A percentile compares a stretch with the other conserved stretches of the same genome.
Conservation (phyloP, 2,888 invertebrate genomes). For the Heliconius aoede region DNA sequence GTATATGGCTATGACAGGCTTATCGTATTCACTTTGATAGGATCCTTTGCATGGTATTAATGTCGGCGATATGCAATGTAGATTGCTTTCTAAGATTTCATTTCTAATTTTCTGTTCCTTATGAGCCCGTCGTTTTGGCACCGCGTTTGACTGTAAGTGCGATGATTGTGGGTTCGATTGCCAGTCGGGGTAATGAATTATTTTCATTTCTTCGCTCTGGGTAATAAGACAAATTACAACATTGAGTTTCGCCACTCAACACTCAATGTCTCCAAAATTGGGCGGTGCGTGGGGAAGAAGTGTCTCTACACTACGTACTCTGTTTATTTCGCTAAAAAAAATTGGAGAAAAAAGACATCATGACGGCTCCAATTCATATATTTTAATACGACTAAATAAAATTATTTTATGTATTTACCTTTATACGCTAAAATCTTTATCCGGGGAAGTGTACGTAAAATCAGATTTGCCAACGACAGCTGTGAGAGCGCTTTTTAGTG, state of each 20-base stretch:
- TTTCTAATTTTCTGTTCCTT: too few species aligned
- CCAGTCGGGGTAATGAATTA: background rate
- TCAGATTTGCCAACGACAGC: slow-evolving; percentile 23
- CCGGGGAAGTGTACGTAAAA: slow-evolving; percentile 3
- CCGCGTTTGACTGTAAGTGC: background rate
- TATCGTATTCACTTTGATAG: slow-evolving; percentile 32
- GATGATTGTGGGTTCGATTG: background rate
- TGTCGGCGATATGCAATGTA: slow-evolving; percentile 2
- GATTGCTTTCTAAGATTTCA: background rate
- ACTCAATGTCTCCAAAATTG: background rate
- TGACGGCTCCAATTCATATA: background rate
- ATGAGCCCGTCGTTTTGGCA: too few species aligned
- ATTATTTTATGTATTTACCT: slow-evolving; percentile 6
- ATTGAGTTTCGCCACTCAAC: background rate
- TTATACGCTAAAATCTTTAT: slow-evolving; percentile 17
- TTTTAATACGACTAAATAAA: background rate
- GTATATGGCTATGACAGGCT: slow-evolving; percentile 23
- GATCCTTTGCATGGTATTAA: background rate
- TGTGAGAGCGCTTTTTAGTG: slow-evolving; percentile 16
- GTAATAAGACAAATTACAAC: background rate
- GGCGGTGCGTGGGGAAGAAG: background rate
- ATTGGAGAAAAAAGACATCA: background rate
- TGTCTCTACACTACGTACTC: background rate
- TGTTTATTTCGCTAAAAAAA: background rate
- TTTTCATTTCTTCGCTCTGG: background rate